Conservation (phyloP, 2,113 vertebrate genomes). For the Pionites leucogaster region DNA sequence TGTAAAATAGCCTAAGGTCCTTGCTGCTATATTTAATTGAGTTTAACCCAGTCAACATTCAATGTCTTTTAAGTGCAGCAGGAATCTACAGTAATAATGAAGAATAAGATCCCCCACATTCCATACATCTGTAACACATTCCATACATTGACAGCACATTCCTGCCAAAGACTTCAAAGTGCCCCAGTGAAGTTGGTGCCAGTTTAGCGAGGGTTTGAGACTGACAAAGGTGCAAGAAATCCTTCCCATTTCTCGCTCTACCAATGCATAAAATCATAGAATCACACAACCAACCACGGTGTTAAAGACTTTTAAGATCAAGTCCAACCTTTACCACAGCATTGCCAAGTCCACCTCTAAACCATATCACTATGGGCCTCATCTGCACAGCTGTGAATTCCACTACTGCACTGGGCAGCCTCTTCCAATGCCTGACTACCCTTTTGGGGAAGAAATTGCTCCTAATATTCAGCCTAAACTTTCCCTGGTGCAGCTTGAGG, state of each 20-base stretch:
- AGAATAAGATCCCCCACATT: not conserved
- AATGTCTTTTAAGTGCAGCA: not conserved
- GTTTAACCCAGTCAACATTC: not conserved
- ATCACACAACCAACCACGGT: not conserved
- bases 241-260: not conserved
- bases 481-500: too few relatives aligned
- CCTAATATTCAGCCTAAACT: too few relatives aligned
- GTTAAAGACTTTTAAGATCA: not conserved
- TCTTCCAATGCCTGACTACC: too few relatives aligned
- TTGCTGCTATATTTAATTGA: not conserved
- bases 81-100: not conserved
- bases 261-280: not conserved
- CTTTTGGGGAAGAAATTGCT: too few relatives aligned
- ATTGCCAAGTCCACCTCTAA: not conserved
- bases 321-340: not conserved
- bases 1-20: not conserved
- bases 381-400: too few relatives aligned
- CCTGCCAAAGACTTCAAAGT: not conserved
- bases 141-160: not conserved
- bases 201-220: not conserved
- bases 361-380: too few relatives aligned
- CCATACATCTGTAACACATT: not conserved
- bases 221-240: not conserved
- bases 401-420: too few relatives aligned
- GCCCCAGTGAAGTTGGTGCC: not conserved